These are phyloP conservation scores for Harmothoe impar DNA, from an alignment of 2,888 invertebrate genomes.

Conservation along the genomic window DNA sequence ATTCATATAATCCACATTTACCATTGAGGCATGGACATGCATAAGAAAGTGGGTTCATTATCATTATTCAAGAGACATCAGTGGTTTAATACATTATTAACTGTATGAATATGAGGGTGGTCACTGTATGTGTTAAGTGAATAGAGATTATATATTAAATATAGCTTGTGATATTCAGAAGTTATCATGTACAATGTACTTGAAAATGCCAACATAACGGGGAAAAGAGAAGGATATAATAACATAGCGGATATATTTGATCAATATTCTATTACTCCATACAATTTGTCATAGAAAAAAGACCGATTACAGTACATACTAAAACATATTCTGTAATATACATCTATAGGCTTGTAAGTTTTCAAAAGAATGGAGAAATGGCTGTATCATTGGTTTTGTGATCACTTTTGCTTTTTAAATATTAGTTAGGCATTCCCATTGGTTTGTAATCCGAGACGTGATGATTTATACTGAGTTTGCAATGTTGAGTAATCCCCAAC, in stretches of 20 bases:
- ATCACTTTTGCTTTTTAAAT: conserved; percentile 5
- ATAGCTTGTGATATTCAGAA: conserved; percentile 9
- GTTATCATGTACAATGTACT: neutral
- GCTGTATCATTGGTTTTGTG: neutral
- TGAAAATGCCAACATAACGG: neutral
- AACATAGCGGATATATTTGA: neutral
- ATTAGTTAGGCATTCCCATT: conserved; percentile 22
- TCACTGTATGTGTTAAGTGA: neutral
- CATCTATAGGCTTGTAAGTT: neutral
- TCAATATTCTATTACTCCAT: neutral
- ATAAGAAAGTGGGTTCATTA: neutral
- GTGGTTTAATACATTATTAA: neutral
- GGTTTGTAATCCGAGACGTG: neutral
- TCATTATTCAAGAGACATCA: neutral
- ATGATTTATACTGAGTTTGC: conserved; percentile 8
- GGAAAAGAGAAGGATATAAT: neutral
- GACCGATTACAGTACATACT: too few relatives aligned
- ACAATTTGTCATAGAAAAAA: too few relatives aligned
- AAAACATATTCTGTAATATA: too few relatives aligned
- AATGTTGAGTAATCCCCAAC: neutral
- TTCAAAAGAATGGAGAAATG: neutral
- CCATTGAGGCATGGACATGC: neutral
- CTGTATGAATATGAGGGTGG: neutral
- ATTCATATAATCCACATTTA: neutral
- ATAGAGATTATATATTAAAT: conserved; percentile 3